Conservation (phyloP, 2,797 vertebrate species). For the Gymnocypris eckloni region DNA sequence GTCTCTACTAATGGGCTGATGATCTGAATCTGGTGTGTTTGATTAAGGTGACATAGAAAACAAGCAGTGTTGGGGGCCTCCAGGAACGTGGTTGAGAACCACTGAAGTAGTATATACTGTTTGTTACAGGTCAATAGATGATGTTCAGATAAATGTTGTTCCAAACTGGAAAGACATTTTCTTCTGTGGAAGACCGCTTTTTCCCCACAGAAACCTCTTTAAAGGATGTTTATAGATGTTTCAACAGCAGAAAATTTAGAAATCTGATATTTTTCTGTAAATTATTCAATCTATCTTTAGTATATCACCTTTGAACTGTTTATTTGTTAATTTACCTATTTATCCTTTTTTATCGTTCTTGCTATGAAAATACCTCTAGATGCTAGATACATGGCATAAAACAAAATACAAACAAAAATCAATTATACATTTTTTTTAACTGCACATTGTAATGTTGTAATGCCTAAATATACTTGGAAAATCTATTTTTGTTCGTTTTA, state of each 20-base stretch:
- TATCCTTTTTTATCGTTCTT: neutral
- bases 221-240: neutral
- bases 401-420: too few species aligned
- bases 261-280: neutral
- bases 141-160: neutral
- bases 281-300: neutral
- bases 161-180: neutral
- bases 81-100: too few species aligned
- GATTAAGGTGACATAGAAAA: too few species aligned
- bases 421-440: neutral
- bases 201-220: neutral
- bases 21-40: too few species aligned
- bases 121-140: neutral
- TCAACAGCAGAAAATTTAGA: neutral
- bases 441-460: neutral
- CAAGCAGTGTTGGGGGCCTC: too few species aligned
- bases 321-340: neutral
- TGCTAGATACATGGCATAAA: neutral
- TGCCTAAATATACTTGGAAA: neutral
- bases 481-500: rapidly evolving
- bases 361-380: neutral
- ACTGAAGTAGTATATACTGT: neutral
- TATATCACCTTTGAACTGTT: neutral
- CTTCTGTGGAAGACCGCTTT: neutral
- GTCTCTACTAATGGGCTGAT: too few species aligned